Conservation (phyloP, 2,797 vertebrate genomes). For the Muscicapa striata region DNA sequence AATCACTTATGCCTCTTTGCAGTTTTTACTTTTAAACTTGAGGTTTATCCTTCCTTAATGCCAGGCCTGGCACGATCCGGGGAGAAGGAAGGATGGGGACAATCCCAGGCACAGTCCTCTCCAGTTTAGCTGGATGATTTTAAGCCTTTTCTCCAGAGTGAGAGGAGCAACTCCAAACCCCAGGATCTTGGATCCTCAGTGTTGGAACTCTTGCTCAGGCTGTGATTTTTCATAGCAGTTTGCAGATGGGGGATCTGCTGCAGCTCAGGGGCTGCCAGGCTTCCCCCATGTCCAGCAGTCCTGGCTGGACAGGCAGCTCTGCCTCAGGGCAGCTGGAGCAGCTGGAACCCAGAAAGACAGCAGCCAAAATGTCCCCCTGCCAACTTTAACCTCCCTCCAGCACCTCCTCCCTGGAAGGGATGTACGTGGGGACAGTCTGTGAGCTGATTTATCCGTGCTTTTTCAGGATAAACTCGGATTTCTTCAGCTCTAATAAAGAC, state of each 20-base stretch:
- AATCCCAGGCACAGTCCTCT: not conserved
- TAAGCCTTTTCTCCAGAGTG: not conserved
- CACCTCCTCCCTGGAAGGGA: not conserved
- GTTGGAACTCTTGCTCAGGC: not conserved
- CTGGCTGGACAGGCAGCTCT: not conserved
- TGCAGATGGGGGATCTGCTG: not conserved
- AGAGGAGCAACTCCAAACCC: not conserved
- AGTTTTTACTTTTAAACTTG: not conserved
- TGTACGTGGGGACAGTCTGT: not conserved
- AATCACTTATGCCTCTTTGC: not conserved
- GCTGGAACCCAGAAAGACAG: not conserved
- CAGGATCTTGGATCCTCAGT: not conserved
- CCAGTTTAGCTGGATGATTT: not conserved
- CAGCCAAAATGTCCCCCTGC: not conserved
- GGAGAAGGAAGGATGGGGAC: not conserved
- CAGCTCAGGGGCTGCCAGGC: not conserved
- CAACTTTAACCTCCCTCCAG: not conserved
- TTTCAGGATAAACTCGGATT: conserved; percentile 64
- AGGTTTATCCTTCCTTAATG: not conserved
- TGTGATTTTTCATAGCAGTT: not conserved
- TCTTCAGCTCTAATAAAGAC: conserved; percentile 66
- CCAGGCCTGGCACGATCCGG: not conserved
- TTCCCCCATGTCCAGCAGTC: not conserved
- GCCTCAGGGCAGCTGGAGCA: not conserved
- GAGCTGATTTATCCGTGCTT: conserved; percentile 57